A percentile compares a stretch with the other conserved stretches of the same genome.
phyloP scores from a whole-genome alignment of 2,113 vertebrate species.

The Gobio gobio region DNA sequence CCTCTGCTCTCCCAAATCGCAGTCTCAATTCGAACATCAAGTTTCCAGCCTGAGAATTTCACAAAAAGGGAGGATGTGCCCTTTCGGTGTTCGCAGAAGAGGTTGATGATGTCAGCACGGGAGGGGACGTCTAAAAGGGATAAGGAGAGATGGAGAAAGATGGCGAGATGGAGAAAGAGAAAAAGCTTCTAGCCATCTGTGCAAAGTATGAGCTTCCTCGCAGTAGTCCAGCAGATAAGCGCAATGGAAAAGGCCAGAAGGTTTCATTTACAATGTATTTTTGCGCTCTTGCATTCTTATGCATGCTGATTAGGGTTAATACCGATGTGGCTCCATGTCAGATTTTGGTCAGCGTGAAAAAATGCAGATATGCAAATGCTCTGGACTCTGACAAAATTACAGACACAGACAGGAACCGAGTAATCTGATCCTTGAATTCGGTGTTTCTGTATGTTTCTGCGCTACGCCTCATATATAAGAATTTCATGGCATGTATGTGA shows the following conservation, averaged over 20 bases:
- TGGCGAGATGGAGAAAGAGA: neutral
- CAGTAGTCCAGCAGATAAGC: slow-evolving; percentile 28
- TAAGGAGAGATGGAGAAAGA: slow-evolving; percentile 15
- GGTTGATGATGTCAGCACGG: slow-evolving; percentile 14
- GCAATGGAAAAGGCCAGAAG: slow-evolving; percentile 39
- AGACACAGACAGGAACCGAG: neutral
- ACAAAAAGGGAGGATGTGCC: neutral
- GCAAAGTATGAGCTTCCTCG: slow-evolving; percentile 29
- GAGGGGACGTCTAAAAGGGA: slow-evolving; percentile 19
- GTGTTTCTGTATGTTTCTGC: neutral
- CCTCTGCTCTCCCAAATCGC: neutral
- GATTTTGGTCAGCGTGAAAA: slow-evolving; percentile 23
- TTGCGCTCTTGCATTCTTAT: neutral
- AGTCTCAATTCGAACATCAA: slow-evolving; percentile 24
- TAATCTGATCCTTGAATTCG: slow-evolving; percentile 1
- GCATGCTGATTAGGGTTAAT: slow-evolving; percentile 25
- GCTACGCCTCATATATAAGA: neutral
- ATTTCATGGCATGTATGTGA: neutral
- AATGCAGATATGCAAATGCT: slow-evolving; percentile 15
- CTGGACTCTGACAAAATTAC: neutral
- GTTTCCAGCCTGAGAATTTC: slow-evolving; percentile 29
- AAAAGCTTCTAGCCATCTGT: slow-evolving; percentile 38
- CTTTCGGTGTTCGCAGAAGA: slow-evolving; percentile 14
- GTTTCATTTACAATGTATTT: slow-evolving; percentile 31
- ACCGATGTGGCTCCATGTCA: neutral